Evolutionary conservation across 2,113 vertebrate genomes (phyloP).

Genomic region (Toxotes chatareus): DNA sequence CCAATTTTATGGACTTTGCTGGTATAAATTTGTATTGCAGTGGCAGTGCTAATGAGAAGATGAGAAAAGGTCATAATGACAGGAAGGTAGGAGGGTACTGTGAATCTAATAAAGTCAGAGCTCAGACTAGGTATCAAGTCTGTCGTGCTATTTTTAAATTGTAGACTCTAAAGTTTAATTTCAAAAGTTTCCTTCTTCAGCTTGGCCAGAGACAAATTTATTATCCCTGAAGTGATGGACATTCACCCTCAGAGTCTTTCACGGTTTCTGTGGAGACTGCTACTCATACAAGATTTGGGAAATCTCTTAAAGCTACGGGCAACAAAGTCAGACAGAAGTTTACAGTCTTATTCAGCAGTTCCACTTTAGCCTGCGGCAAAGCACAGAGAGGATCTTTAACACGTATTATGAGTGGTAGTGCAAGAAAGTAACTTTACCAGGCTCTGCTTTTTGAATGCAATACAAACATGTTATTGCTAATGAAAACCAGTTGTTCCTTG

Average conservation of each 20-base stretch:
- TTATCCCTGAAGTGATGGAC: conserved; percentile 24
- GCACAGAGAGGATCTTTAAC: background rate
- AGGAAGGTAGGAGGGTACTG: background rate
- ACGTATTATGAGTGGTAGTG: background rate
- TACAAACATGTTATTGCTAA: background rate
- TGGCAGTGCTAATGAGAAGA: conserved; percentile 32
- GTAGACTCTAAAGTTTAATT: conserved; percentile 9
- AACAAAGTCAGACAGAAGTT: conserved; percentile 30
- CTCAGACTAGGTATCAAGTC: background rate
- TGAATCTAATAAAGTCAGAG: background rate
- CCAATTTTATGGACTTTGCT: background rate
- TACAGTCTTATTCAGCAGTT: background rate
- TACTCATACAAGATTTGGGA: conserved; percentile 13
- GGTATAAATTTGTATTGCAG: conserved; percentile 4
- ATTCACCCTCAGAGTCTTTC: background rate
- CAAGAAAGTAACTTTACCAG: background rate
- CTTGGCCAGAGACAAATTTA: conserved; percentile 3
- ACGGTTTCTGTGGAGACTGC: conserved; percentile 1
- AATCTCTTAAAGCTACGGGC: conserved; percentile 33
- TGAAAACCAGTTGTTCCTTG: background rate
- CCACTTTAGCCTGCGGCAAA: background rate
- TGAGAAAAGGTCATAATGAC: conserved; percentile 18
- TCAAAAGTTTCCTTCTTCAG: conserved; percentile 16
- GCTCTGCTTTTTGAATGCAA: conserved; percentile 1
- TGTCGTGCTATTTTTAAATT: conserved; percentile 13